Evolutionary conservation across 2,113 vertebrate genomes (phyloP), one percentile per base, ranked within the genome.

Genomic region (Stegostoma tigrinum): DNA sequence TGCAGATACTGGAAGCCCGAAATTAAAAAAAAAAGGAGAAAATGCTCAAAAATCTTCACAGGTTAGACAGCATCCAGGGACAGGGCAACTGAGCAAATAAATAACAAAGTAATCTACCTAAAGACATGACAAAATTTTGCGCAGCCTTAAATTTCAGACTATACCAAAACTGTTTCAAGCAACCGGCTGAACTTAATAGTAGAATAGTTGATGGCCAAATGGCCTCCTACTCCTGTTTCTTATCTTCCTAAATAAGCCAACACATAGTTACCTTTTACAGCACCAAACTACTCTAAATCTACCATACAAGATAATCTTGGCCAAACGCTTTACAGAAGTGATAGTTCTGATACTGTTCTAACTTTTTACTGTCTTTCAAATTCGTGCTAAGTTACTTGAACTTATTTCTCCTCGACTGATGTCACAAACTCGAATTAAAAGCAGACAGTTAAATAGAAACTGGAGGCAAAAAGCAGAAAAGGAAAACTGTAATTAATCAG

Each of bases 231-330:
- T 30, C 72, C 72, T 75, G 30, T 75, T 75, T 34, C 72, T 75
- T 75, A 10, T 34, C 6, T 75, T 75, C 34, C 72, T 75, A 34
- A 95, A 72, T 95, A 95, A 72, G 68, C 24, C 23, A 95, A 95
- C 97, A 97, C 97, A 96, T 97, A 97, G 97, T 98, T 97, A 97
- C 97, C 97, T 97, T 98, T 98, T 98, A 98, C 98, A 98, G 98
- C 98, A 98, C 98, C 98, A 98, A 98, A 98, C 15, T 90, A 52
- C 86, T 21, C 42, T 83, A 27, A 72, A 72, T 17, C n/a, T 21
- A 3, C 15, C 61, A 17, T 4, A 15, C 48, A 90, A 14, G 86
- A 61, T 90, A 61, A 48, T 91, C 30, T 64, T 27, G 15, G 23
- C 45, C 5, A n/a, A 19, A 61, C 14, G 64, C 55, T 14, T 15